Percentiles rank a stretch among this genome's conserved stretches.
phyloP scores from a whole-genome alignment of 2,888 invertebrate genomes.

The Patella pellucida region DNA sequence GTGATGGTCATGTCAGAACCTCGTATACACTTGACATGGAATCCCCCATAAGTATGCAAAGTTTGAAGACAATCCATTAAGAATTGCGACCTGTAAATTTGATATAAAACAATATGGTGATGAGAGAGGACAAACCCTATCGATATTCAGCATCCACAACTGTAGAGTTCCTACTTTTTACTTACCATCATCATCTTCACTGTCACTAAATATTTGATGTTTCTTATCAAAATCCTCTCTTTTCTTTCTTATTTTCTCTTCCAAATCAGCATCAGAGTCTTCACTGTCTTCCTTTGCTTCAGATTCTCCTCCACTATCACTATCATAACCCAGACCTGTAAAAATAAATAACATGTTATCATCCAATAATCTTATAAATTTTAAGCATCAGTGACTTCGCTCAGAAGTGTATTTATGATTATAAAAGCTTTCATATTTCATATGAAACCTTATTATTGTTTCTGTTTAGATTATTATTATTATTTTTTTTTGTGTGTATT shows the following conservation, averaged over 20 bases:
- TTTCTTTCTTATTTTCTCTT: slow-evolving; percentile 50
- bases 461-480: no score
- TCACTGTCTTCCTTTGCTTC: slow-evolving; percentile 39
- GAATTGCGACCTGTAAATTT: no score
- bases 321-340: slow-evolving; percentile 60
- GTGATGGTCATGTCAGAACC: no score
- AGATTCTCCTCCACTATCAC: slow-evolving; percentile 47
- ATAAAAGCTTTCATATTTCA: neutral
- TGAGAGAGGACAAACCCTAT: no score
- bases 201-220: slow-evolving; percentile 38
- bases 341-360: slow-evolving; percentile 16
- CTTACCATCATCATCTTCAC: slow-evolving; percentile 35
- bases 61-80: no score
- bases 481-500: no score
- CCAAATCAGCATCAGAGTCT: slow-evolving; percentile 49
- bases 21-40: no score
- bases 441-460: no score
- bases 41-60: no score
- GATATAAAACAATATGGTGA: no score
- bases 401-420: neutral
- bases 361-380: neutral
- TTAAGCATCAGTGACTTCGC: neutral
- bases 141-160: no score
- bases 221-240: slow-evolving; percentile 48
- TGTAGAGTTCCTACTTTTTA: no score